A percentile compares a stretch with the other conserved stretches of the same genome.
These are phyloP conservation scores for Asteroscopus sphinx DNA, from an alignment of 2,888 invertebrate genomes.

Conservation along the genomic window DNA sequence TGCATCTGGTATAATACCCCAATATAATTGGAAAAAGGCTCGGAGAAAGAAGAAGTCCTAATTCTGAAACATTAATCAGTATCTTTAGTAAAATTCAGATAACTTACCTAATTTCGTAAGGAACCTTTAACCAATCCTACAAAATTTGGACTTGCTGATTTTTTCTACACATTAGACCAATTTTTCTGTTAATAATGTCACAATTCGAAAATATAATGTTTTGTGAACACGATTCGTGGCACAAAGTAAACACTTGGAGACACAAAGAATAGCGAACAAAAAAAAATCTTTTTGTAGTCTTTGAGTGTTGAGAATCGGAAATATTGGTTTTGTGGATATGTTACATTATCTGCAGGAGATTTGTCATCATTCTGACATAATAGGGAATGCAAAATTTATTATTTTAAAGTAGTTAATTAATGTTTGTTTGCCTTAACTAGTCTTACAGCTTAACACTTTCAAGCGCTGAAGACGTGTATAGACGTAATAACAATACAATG, in stretches of 20 bases:
- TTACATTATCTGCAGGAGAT: conserved; percentile 48
- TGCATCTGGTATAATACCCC: no score
- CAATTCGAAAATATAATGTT: conserved; percentile 76
- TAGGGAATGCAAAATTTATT: conserved; percentile 35
- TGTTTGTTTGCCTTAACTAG: no score
- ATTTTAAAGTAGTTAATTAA: not conserved
- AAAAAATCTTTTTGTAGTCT: conserved; percentile 65
- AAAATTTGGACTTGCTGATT: not conserved
- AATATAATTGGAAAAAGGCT: no score
- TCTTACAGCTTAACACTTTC: no score
- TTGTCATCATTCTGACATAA: conserved; percentile 47
- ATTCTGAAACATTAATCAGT: no score
- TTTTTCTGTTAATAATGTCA: conserved; percentile 87
- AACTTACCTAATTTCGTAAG: not conserved
- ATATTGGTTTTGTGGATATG: conserved; percentile 68
- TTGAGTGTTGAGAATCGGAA: conserved; percentile 64
- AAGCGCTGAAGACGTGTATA: no score
- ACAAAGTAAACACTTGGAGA: conserved; percentile 80
- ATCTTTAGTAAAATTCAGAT: no score
- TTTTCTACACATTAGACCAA: conserved; percentile 68
- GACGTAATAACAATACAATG: no score
- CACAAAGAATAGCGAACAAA: conserved; percentile 69
- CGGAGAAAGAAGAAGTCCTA: no score
- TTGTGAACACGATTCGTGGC: conserved; percentile 65
- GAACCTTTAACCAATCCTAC: conserved; percentile 9